Evolutionary conservation across 2,888 invertebrate genomes (phyloP).

Genomic region (Yponomeuta cagnagella): DNA sequence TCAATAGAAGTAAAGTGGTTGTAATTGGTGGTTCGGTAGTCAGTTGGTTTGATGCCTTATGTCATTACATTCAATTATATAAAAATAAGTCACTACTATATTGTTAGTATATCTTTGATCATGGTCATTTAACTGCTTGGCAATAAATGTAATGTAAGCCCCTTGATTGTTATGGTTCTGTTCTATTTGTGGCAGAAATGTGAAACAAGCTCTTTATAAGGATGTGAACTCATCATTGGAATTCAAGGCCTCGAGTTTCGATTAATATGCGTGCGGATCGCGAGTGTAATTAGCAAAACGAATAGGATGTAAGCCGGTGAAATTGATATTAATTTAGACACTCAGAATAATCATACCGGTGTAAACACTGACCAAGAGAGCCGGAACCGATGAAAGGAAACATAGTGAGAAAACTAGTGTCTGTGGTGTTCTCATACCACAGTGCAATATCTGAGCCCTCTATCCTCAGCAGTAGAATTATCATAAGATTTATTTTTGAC

Average conservation of each 20-base stretch:
- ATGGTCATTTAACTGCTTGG: constrained; percentile 14
- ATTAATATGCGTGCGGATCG: not conserved
- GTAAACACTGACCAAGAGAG: no score
- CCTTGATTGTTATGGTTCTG: constrained; percentile 6
- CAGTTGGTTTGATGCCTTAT: not conserved
- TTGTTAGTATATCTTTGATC: not conserved
- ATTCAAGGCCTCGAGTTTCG: constrained; percentile 9
- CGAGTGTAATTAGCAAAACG: not conserved
- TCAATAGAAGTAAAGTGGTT: not conserved
- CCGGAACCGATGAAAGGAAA: no score
- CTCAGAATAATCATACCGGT: no score
- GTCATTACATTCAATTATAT: not conserved
- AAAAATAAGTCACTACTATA: no score
- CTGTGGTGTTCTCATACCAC: no score
- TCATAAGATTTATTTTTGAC: no score
- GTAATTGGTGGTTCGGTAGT: not conserved
- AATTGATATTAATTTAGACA: not conserved
- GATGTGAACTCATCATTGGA: constrained; percentile 4
- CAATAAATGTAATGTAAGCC: not conserved
- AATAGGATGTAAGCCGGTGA: not conserved
- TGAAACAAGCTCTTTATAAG: constrained; percentile 9
- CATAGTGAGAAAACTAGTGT: no score
- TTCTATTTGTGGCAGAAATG: constrained; percentile 4
- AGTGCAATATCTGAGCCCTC: no score
- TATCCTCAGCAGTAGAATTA: no score